Conservation (phyloP, 2,888 invertebrate genomes). For the Pimpla rufipes region DNA sequence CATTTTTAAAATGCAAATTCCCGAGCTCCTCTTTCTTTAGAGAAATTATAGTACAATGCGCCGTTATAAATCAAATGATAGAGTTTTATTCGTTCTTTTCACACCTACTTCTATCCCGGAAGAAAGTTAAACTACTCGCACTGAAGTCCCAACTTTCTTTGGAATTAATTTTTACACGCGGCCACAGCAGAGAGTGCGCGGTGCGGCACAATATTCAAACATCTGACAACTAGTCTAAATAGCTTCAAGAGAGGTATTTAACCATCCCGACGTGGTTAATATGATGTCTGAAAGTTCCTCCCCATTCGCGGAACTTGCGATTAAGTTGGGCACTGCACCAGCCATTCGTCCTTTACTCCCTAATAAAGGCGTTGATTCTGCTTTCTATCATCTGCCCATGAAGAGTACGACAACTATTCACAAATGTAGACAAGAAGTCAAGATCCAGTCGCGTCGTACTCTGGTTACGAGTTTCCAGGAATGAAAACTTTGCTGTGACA, state of each 20-base stretch:
- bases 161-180: not conserved
- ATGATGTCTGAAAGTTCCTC: conserved; percentile 12
- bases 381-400: conserved; percentile 6
- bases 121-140: not conserved
- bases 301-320: conserved; percentile 14
- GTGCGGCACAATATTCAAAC: conserved; percentile 6
- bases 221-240: conserved; percentile 8
- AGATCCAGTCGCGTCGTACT: conserved; percentile 21
- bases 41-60: not conserved
- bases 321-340: conserved; percentile 8
- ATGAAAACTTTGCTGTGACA: conserved; percentile 22
- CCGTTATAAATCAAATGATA: not conserved
- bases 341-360: not conserved
- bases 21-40: not conserved
- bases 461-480: conserved; percentile 8
- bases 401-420: conserved; percentile 19
- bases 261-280: conserved; percentile 24
- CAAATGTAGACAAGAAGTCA: conserved; percentile 20
- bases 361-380: conserved; percentile 23
- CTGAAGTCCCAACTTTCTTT: not conserved
- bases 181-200: too few relatives aligned
- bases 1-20: not conserved
- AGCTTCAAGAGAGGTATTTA: conserved; percentile 16
- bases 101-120: not conserved
- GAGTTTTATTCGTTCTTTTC: conserved; percentile 14